Percentiles rank a stretch among this genome's conserved stretches.
Evolutionary conservation across 2,888 invertebrate genomes (phyloP).

Genomic region (Andrena dorsata): DNA sequence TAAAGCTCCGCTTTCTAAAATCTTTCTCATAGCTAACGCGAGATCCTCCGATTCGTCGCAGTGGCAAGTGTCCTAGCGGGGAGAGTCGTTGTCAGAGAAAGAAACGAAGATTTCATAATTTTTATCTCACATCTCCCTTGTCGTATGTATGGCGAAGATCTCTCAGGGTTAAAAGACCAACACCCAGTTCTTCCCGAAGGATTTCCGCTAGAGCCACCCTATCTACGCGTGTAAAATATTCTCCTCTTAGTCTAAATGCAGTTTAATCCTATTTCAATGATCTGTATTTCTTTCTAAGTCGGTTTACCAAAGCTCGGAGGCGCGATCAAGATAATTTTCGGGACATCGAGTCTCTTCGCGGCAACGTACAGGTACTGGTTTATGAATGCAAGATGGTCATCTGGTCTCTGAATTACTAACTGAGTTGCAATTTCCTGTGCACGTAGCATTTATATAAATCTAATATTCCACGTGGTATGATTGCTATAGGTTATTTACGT

Average conservation of each 20-base stretch:
- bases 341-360: slow-evolving; percentile 85
- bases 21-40: slow-evolving; percentile 78
- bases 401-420: slow-evolving; percentile 87
- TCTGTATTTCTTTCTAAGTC: background rate
- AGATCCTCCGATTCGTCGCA: slow-evolving; percentile 71
- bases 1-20: slow-evolving; percentile 80
- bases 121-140: slow-evolving; percentile 30
- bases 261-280: background rate
- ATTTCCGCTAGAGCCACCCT: slow-evolving; percentile 67
- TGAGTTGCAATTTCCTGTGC: slow-evolving; percentile 87
- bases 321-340: slow-evolving; percentile 87
- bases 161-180: slow-evolving; percentile 64
- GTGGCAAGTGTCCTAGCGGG: slow-evolving; percentile 51
- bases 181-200: slow-evolving; percentile 68
- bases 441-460: background rate
- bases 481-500: slow-evolving; percentile 83
- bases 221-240: slow-evolving; percentile 57
- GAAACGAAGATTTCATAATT: background rate
- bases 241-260: background rate
- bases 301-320: slow-evolving; percentile 84
- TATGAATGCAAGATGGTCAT: slow-evolving; percentile 88
- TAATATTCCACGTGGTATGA: background rate
- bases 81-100: background rate
- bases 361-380: slow-evolving; percentile 87
- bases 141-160: slow-evolving; percentile 54